A percentile compares a stretch with the other conserved stretches of the same genome.
These are phyloP conservation scores for Myxocyprinus asiaticus DNA, from an alignment of 2,113 vertebrate genomes.

Conservation along the genomic window DNA sequence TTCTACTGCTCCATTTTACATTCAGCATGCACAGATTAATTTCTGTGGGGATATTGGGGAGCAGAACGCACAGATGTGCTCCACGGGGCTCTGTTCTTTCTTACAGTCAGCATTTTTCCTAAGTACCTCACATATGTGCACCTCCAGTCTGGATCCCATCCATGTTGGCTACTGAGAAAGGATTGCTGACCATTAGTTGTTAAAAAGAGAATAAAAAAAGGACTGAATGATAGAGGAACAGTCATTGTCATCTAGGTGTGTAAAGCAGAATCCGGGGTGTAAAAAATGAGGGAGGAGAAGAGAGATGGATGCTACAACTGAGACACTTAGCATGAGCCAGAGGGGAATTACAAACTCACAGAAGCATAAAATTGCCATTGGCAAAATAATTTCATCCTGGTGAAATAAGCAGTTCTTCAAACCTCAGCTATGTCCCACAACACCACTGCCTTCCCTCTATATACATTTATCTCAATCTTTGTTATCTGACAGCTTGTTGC, in stretches of 20 bases:
- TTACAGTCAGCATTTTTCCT: slow-evolving; percentile 72
- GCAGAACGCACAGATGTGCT: slow-evolving; percentile 76
- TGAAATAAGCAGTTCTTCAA: slow-evolving; percentile 35
- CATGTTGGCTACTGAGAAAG: slow-evolving; percentile 66
- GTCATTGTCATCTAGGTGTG: slow-evolving; percentile 38
- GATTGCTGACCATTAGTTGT: slow-evolving; percentile 69
- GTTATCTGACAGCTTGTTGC: slow-evolving; percentile 32
- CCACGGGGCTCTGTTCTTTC: slow-evolving; percentile 70
- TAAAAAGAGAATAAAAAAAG: slow-evolving; percentile 63
- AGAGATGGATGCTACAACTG: slow-evolving; percentile 14
- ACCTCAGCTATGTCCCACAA: slow-evolving; percentile 26
- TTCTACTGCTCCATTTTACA: slow-evolving; percentile 12
- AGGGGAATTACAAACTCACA: slow-evolving; percentile 30
- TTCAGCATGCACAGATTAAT: slow-evolving; percentile 55
- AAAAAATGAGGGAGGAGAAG: not conserved
- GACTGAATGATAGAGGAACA: slow-evolving; percentile 59
- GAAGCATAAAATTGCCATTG: slow-evolving; percentile 41
- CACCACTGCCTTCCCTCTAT: slow-evolving; percentile 12
- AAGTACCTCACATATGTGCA: slow-evolving; percentile 71
- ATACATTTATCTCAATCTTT: slow-evolving; percentile 36
- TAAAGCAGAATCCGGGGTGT: not conserved
- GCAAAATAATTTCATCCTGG: slow-evolving; percentile 45
- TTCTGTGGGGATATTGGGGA: slow-evolving; percentile 63
- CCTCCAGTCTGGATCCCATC: slow-evolving; percentile 68
- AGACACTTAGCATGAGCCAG: slow-evolving; percentile 29